These are phyloP conservation scores for Rhyacichthys aspro DNA, from an alignment of 2,797 vertebrate genomes.

Conservation along the genomic window DNA sequence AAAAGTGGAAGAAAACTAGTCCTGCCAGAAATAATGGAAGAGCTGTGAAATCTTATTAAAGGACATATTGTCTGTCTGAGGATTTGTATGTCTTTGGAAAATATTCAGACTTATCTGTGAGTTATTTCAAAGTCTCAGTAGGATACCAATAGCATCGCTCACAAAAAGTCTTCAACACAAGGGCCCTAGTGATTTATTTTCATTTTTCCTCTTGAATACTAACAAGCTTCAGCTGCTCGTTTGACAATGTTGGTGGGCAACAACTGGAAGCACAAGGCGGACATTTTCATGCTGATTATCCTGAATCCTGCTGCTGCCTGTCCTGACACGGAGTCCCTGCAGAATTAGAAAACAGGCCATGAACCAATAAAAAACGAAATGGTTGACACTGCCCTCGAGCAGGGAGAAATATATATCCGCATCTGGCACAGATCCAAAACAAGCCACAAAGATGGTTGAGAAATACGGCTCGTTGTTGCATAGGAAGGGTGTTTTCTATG, in stretches of 20 bases:
- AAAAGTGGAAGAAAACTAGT: conserved; percentile 18
- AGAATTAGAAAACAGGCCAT: conserved; percentile 51
- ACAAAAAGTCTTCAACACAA: conserved; percentile 12
- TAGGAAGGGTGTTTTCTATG: conserved; percentile 76
- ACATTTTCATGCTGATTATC: conserved; percentile 56
- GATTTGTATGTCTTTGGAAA: background rate
- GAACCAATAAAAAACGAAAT: conserved; percentile 62
- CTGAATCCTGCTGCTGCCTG: conserved; percentile 56
- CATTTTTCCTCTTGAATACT: conserved; percentile 14
- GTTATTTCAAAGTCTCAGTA: conserved; percentile 23
- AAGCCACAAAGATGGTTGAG: conserved; percentile 59
- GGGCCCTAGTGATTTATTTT: conserved; percentile 24
- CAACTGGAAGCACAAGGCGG: conserved; percentile 41
- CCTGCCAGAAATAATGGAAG: conserved; percentile 9
- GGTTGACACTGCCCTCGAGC: conserved; percentile 56
- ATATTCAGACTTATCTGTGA: conserved; percentile 19
- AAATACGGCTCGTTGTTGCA: conserved; percentile 60
- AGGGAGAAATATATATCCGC: conserved; percentile 45
- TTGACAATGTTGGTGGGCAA: conserved; percentile 49
- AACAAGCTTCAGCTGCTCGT: conserved; percentile 11
- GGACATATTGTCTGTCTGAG: conserved; percentile 4
- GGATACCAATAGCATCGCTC: no score
- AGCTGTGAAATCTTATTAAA: background rate
- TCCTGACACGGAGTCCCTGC: conserved; percentile 57
- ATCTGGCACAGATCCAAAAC: conserved; percentile 62